Percentiles rank a stretch among this genome's conserved stretches.
These are phyloP conservation scores for Tetranychus truncatus DNA, from an alignment of 2,888 invertebrate species.

Conservation along the genomic window DNA sequence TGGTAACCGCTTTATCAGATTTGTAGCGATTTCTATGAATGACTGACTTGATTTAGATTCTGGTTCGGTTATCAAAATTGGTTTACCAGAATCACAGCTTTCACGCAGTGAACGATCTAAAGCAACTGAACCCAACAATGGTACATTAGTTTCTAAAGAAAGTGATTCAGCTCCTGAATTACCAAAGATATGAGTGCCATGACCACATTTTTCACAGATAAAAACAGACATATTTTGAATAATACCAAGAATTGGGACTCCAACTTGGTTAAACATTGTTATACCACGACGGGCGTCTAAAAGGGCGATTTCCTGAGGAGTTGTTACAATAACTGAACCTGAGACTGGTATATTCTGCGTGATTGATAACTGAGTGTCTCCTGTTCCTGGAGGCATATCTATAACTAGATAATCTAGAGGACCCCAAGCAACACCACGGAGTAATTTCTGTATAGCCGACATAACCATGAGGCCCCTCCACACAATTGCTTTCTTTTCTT, in stretches of 20 bases:
- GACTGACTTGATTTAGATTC: slow-evolving; percentile 12
- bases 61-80: slow-evolving; percentile 42
- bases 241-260: slow-evolving; percentile 64
- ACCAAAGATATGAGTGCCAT: slow-evolving; percentile 54
- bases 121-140: slow-evolving; percentile 48
- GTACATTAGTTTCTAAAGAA: slow-evolving; percentile 38
- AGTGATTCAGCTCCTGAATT: slow-evolving; percentile 41
- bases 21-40: slow-evolving; percentile 13
- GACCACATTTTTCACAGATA: slow-evolving; percentile 55
- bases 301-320: slow-evolving; percentile 70
- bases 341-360: slow-evolving; percentile 68
- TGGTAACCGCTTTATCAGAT: slow-evolving; percentile 3
- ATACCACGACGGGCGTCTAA: slow-evolving; percentile 68
- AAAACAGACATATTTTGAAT: slow-evolving; percentile 75
- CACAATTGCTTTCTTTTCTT: slow-evolving; percentile 64
- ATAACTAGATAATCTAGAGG: slow-evolving; percentile 68
- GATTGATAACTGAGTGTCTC: slow-evolving; percentile 78
- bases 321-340: slow-evolving; percentile 74
- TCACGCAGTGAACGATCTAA: slow-evolving; percentile 49
- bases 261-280: slow-evolving; percentile 65
- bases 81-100: slow-evolving; percentile 52
- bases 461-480: slow-evolving; percentile 95
- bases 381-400: slow-evolving; percentile 92
- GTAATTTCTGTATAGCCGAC: slow-evolving; percentile 69
- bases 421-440: slow-evolving; percentile 72